Percentiles rank a stretch among this genome's conserved stretches.
phyloP scores from a whole-genome alignment of 2,797 vertebrate genomes.

The Simalia tracyae region DNA sequence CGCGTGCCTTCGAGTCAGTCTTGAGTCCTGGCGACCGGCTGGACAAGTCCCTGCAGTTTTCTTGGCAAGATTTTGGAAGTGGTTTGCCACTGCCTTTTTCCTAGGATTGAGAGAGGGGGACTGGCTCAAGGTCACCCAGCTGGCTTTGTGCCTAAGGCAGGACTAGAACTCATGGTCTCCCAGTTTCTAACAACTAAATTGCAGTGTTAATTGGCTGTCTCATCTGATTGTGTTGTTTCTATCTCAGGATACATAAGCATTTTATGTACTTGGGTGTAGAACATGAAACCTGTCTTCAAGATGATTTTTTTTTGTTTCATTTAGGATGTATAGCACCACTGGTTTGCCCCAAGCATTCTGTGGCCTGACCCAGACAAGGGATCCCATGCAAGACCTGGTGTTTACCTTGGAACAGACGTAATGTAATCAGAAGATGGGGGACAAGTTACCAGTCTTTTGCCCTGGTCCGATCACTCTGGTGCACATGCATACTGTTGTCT shows the following conservation, averaged over 20 bases:
- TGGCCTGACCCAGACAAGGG: not conserved
- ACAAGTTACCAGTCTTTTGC: not conserved
- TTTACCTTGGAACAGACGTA: not conserved
- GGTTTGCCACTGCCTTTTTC: not conserved
- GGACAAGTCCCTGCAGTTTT: not conserved
- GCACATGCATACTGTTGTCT: not conserved
- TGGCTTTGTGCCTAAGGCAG: not conserved
- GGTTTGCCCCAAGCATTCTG: not conserved
- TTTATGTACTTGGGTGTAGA: not conserved
- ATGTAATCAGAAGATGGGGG: not conserved
- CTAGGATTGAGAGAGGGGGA: not conserved
- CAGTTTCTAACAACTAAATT: not conserved
- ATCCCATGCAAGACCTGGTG: not conserved
- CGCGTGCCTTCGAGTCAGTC: not conserved
- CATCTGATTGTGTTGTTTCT: not conserved
- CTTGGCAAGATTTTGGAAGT: not conserved
- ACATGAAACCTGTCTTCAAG: not conserved
- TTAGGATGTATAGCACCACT: not conserved
- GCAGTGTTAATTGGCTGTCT: not conserved
- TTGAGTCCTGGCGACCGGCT: not conserved
- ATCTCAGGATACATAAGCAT: not conserved
- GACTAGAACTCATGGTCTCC: not conserved
- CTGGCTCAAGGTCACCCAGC: not conserved
- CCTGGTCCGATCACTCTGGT: not conserved
- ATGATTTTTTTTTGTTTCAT: not conserved